These are phyloP conservation scores for Montipora capricornis DNA, from an alignment of 64 coral and sea anemone species.

Conservation along the genomic window DNA sequence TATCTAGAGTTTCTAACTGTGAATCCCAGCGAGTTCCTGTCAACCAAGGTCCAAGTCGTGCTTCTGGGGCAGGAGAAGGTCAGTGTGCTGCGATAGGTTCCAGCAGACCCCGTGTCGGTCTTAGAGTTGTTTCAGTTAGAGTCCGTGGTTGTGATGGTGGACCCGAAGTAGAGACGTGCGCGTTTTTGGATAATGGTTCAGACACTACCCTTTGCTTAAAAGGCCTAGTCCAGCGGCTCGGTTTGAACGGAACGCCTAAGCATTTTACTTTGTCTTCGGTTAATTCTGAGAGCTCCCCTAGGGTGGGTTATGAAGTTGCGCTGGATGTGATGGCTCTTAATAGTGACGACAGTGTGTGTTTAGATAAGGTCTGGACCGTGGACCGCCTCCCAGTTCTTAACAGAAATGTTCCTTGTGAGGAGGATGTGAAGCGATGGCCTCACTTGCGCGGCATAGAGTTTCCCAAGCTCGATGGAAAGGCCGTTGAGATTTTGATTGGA, in stretches of 20 bases:
- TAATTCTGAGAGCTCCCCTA: neutral
- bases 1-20: neutral
- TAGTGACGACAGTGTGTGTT: neutral
- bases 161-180: constrained; percentile 4
- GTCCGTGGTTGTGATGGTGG: neutral
- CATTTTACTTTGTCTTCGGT: too few relatives aligned
- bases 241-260: neutral
- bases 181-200: constrained; percentile 34
- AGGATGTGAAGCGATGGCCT: constrained; percentile 28
- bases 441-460: constrained; percentile 38
- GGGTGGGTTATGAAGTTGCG: neutral
- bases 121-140: constrained; percentile 13
- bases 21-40: neutral
- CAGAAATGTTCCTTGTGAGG: neutral
- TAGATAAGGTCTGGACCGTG: constrained; percentile 20
- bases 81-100: neutral
- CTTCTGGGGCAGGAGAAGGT: neutral
- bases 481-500: constrained; percentile 40
- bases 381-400: constrained; percentile 9
- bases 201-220: constrained; percentile 19
- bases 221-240: neutral
- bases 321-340: neutral
- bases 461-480: neutral
- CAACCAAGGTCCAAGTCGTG: neutral
- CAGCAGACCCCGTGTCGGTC: neutral